phyloP scores from a whole-genome alignment of 2,888 invertebrate species.

The Theretra japonica region DNA sequence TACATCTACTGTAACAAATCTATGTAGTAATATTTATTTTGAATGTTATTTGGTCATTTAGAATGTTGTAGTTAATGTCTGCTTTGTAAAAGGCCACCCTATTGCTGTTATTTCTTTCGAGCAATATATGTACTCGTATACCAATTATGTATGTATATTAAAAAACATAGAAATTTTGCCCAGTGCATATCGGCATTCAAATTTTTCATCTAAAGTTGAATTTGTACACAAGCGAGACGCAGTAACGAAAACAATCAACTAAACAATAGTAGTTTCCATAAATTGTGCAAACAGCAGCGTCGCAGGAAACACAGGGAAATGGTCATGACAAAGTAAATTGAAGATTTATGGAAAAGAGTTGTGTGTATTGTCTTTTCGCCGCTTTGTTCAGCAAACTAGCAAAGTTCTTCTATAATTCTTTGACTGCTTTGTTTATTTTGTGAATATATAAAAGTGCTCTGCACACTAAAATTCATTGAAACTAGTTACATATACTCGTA shows the following conservation, averaged over 20 bases:
- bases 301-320: not conserved
- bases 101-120: too few relatives aligned
- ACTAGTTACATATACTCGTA: too few relatives aligned
- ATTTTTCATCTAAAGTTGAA: too few relatives aligned
- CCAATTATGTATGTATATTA: too few relatives aligned
- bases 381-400: slow-evolving; percentile 4
- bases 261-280: not conserved
- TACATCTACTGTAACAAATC: too few relatives aligned
- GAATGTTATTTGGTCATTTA: too few relatives aligned
- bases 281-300: slow-evolving; percentile 10
- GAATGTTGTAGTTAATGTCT: too few relatives aligned
- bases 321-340: slow-evolving; percentile 12
- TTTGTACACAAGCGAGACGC: not conserved
- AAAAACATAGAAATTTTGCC: too few relatives aligned
- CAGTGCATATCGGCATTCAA: too few relatives aligned
- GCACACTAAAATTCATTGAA: not conserved
- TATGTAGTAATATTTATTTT: too few relatives aligned
- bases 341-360: slow-evolving; percentile 24
- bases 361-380: slow-evolving; percentile 16
- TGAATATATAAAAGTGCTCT: not conserved
- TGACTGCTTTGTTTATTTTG: slow-evolving; percentile 4
- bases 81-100: too few relatives aligned
- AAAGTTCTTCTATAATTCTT: slow-evolving; percentile 15
- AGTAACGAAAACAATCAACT: not conserved
- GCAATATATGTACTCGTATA: too few relatives aligned